Base-by-base conservation (phyloP, 2,113 vertebrate species). In the Osmerus eperlanus region DNA sequence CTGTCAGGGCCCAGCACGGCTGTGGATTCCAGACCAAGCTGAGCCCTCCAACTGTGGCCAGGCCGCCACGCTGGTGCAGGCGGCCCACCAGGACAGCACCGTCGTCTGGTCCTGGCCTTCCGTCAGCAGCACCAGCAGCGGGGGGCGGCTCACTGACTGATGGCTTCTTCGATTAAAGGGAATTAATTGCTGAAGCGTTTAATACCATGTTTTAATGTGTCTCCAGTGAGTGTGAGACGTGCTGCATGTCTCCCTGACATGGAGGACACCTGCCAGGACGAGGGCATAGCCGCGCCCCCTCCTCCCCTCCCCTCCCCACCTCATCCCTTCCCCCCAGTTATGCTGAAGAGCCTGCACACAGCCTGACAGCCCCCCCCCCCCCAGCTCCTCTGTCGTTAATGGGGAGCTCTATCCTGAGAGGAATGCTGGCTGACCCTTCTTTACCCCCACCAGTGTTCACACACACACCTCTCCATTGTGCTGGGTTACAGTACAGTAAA, bases 111-210 rank as follows among this genome's bases (percentile, higher is more conserved):
- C 32, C 32, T 36, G 32, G 32, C 32, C 32, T 36, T 2, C 32
- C 32, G 32, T 36, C 32, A 7, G 32, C 32, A 47, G 68, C 65
- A 19, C 28, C 1, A 36, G 25, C 9, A 16, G 60, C 21, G 25
- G 71, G 75, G 75, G 65, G 55, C 65, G 72, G 72, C 74, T 84
- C 85, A 71, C 74, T 71, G 81, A 89, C 77, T 81, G 79, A 88
- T 84, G 70, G 74, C 67, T 78, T 75, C 77, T 85, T 83, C 86
- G 81, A 89, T 87, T 87, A 84, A 77, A 83, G 76, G 47, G 77
- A 86, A 86, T 85, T 70, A 77, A 86, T 84, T 83, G 80, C 75
- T 75, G 84, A 81, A 85, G 76, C 60, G 19, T 86, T 87, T 84
- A 75, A 81, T 76, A 75, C 72, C 76, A 75, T 77, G 66, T 72